Base-by-base conservation (phyloP, 2,797 vertebrate genomes). In the Garrulus glandarius region DNA sequence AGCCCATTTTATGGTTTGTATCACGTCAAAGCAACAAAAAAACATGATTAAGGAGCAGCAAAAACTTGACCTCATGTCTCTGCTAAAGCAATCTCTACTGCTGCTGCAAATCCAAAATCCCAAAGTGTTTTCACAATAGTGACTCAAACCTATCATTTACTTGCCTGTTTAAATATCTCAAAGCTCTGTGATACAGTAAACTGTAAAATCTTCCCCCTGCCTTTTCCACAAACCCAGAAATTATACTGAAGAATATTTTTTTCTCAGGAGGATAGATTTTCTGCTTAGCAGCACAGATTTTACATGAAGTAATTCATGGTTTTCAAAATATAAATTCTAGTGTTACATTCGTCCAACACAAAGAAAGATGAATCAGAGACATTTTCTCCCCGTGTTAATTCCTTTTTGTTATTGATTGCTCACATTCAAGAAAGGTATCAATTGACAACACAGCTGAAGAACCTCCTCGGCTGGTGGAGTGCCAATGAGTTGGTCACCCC, bases 261-360 rank as follows among this genome's bases (percentile, higher is more conserved):
- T 69, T 34, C 86, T 91, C 84, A 93, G 68, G 60, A 88, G 80
- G 63, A 82, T 2, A 69, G 34, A 77, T 93, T 90, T 92, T 93
- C 89, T 11, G 59, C 92, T 92, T 89, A 89, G 84, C 43, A 64
- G 77, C 30, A 4, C 85, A 70, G 61, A 88, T 85, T 94, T 95
- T 61, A 60, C 60, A 84, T 34, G 7, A 92, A 92, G 69, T 80
- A 94, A 92, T 92, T 90, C n/a, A 80, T 3, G 37, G 76, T 43
- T 96, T 92, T 95, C 65, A 72, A 81, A 92, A 85, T 70, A 94
- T 86, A 92, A 89, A 95, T 94, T 93, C 80, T 87, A 90, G 56
- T n/a, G 26, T 88, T 93, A 52, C 49, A 4, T 47, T 78, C 4
- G 27, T 78, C 52, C 87, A 43, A 70, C 50, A 53, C 65, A 89